Conservation (phyloP, 1,140 invertebrate species). For the Drosophila arizonae region DNA sequence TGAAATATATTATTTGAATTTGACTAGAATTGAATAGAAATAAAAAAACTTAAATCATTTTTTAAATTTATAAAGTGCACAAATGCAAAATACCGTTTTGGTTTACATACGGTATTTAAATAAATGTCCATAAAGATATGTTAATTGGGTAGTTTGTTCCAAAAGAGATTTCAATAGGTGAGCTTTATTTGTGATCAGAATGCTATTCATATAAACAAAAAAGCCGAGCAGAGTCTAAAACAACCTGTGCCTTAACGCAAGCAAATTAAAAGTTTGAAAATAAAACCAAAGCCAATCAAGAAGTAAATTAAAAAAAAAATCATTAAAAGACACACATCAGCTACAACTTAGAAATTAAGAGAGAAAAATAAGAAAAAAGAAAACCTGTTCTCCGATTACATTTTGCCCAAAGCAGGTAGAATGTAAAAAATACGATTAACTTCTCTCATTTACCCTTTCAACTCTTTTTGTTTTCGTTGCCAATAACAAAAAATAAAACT, state of each 20-base stretch:
- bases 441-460: conserved; percentile 20
- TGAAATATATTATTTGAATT: no score
- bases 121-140: not conserved
- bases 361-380: not conserved
- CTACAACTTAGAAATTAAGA: not conserved
- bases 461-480: conserved; percentile 7
- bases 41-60: no score
- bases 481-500: conserved; percentile 23
- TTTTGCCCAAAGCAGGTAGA: conserved; percentile 26
- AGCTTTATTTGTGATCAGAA: no score
- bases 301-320: not conserved
- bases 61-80: not conserved
- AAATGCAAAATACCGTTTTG: not conserved
- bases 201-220: no score
- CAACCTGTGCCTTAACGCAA: no score
- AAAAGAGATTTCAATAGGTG: no score
- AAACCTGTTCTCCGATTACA: conserved; percentile 34
- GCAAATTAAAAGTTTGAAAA: not conserved
- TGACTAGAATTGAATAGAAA: no score
- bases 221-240: no score
- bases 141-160: no score
- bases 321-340: conserved; percentile 3
- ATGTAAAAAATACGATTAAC: conserved; percentile 21
- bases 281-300: conserved; percentile 16
- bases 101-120: no score